Percentiles rank a stretch among this genome's conserved stretches.
Evolutionary conservation across 2,113 vertebrate species (phyloP).

Genomic region (Varanus salvator): DNA sequence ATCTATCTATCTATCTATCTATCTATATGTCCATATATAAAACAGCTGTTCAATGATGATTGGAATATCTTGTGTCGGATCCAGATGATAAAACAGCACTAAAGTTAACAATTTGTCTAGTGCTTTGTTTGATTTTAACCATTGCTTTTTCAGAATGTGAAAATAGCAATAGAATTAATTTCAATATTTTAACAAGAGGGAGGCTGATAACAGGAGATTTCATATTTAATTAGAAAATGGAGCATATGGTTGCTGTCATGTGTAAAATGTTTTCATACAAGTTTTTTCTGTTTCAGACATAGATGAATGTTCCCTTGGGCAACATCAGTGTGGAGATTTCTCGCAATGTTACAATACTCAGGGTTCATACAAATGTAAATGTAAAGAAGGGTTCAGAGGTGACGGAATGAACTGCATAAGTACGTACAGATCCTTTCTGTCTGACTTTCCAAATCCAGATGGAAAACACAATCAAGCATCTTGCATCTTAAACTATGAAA

Average conservation of each 20-base stretch:
- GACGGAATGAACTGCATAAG: slow-evolving; percentile 88
- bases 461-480: not conserved
- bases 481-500: not conserved
- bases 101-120: not conserved
- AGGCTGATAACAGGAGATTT: not conserved
- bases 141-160: not conserved
- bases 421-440: slow-evolving; percentile 76
- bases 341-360: slow-evolving; percentile 91
- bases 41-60: not conserved
- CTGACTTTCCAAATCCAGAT: slow-evolving; percentile 30
- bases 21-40: too few species aligned
- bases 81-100: not conserved
- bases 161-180: not conserved
- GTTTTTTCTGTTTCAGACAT: slow-evolving; percentile 82
- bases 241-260: not conserved
- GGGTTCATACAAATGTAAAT: slow-evolving; percentile 96
- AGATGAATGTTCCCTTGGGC: slow-evolving; percentile 89
- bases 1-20: too few species aligned
- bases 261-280: not conserved
- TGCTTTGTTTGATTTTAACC: not conserved
- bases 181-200: not conserved
- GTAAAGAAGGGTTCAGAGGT: slow-evolving; percentile 89
- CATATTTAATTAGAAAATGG: not conserved
- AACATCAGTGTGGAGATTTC: slow-evolving; percentile 84
- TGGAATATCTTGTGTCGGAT: not conserved